Conservation (phyloP, 2,113 vertebrate species). For the Oophaga pumilio region DNA sequence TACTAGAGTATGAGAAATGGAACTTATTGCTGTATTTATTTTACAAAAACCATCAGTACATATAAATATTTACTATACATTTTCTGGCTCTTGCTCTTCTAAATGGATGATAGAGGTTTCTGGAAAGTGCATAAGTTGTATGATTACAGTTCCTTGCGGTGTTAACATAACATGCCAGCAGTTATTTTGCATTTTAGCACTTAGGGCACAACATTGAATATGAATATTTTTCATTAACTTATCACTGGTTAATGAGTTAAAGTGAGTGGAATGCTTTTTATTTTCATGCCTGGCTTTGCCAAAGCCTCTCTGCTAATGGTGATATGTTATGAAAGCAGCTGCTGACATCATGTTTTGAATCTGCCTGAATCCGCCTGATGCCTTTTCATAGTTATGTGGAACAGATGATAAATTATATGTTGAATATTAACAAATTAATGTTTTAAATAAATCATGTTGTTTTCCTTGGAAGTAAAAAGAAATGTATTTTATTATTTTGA, state of each 20-base stretch:
- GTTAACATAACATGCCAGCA: background rate
- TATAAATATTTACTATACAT: background rate
- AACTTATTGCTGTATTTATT: background rate
- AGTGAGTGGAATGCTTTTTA: conserved; percentile 5
- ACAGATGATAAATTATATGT: conserved; percentile 20
- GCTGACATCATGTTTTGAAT: conserved; percentile 14
- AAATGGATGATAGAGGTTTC: background rate
- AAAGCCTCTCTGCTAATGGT: conserved; percentile 10
- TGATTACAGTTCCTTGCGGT: background rate
- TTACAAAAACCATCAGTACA: background rate
- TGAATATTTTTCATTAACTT: background rate
- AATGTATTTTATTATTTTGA: background rate
- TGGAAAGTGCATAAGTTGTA: background rate
- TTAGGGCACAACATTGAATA: background rate
- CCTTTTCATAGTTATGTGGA: background rate
- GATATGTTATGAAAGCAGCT: conserved; percentile 33
- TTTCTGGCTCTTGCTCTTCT: background rate
- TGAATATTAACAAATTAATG: conserved; percentile 11
- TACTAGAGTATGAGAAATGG: background rate
- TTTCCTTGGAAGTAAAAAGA: background rate
- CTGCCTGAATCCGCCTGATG: background rate
- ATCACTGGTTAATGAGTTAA: conserved; percentile 4
- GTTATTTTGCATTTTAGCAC: background rate
- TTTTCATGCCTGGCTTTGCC: background rate
- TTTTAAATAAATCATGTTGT: conserved; percentile 22